Evolutionary conservation across 2,797 vertebrate species (phyloP), one percentile per base, ranked within the genome.

Genomic region (Paguma larvata): DNA sequence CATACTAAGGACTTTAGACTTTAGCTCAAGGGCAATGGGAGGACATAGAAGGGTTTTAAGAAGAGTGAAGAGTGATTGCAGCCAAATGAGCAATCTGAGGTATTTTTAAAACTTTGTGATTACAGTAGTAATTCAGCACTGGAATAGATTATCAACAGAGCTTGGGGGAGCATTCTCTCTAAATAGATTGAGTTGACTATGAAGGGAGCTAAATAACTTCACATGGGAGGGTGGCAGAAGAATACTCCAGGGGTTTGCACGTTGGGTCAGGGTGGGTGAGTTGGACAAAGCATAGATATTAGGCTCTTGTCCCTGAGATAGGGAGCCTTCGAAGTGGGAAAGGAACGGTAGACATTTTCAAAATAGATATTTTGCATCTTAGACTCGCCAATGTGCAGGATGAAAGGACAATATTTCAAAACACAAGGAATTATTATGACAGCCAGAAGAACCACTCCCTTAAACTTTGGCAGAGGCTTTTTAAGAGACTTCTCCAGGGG

Each of bases 81-180:
- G 93, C 95, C 97, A 80, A 79, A 72, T 9, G 48, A 93, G 92
- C 73, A 94, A 93, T 46, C 27, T 32, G 70, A 90, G 79, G 80
- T 98, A 96, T 97, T 96, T 97, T 82, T 75, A 73, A 95, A 95
- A 83, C 78, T 89, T 95, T 75, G 84, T 0, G 32, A 97, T 97
- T 92, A 79, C 48, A 83, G 77, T 48, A 95, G 92, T 79, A 93
- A 94, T 72, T 96, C 63, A 78, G 84, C 12, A 65, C 95, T 95
- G 92, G 77, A 94, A 63, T 75, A 88, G 90, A 93, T 97, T 96
- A 85, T 78, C 77, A 59, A 27, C 87, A 92, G 95, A 65, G 80
- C 77, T 89, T 67, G 67, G 67, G 34, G 80, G 21, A 75, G 89
- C 62, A 75, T 70, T 93, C 85, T 95, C 51, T 63, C 21, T 53